These are phyloP conservation scores for Microplitis deprimator DNA, from an alignment of 2,888 invertebrate genomes.

Conservation along the genomic window DNA sequence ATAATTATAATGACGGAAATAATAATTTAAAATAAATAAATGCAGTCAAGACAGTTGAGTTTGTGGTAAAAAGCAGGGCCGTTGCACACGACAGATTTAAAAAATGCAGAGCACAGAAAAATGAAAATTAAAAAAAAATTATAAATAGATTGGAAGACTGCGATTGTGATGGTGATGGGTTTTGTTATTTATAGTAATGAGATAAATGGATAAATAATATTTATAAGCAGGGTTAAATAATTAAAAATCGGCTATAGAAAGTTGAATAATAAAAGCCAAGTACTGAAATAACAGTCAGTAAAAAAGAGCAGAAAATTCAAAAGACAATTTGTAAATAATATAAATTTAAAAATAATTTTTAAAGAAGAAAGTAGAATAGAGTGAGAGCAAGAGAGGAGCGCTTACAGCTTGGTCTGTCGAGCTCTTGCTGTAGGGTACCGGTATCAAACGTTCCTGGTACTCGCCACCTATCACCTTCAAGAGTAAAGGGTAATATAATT, in stretches of 20 bases:
- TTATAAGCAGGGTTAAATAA: background rate
- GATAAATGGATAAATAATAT: background rate
- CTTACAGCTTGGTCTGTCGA: constrained; percentile 99
- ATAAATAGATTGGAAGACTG: constrained; percentile 19
- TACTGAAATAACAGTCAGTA: constrained; percentile 39
- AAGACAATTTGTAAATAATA: constrained; percentile 38
- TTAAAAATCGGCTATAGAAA: no score
- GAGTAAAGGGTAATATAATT: constrained; percentile 90
- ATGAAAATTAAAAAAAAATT: constrained; percentile 11
- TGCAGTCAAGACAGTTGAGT: constrained; percentile 12
- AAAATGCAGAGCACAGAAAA: constrained; percentile 42
- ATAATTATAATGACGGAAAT: background rate
- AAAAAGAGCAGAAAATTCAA: constrained; percentile 48
- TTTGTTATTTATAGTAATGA: background rate
- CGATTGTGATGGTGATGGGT: constrained; percentile 14
- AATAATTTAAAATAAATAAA: constrained; percentile 3
- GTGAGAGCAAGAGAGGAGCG: constrained; percentile 76
- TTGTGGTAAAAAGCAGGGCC: constrained; percentile 43
- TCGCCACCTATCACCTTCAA: constrained; percentile 99
- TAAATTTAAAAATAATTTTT: constrained; percentile 29
- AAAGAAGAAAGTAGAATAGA: constrained; percentile 60
- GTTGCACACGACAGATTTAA: constrained; percentile 29
- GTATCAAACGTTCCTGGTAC: constrained; percentile 99
- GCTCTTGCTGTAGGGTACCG: constrained; percentile 99
- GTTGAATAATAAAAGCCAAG: constrained; percentile 40